phyloP scores from a whole-genome alignment of 2,113 vertebrate genomes.

The Alexandromys fortis region DNA sequence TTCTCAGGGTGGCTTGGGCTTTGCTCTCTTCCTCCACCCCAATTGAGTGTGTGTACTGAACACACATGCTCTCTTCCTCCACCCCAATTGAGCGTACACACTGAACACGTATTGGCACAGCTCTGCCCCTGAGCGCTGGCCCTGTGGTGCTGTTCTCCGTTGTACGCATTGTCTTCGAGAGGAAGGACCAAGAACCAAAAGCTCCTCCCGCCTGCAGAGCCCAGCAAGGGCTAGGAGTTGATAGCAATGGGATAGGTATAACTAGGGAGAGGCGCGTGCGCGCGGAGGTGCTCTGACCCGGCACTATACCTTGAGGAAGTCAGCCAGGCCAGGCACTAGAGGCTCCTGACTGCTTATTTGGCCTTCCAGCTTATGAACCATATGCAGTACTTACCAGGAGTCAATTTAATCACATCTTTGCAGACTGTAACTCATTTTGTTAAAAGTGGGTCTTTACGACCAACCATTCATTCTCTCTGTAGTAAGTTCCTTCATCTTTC shows the following conservation, averaged over 20 bases:
- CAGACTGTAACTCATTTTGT: slow-evolving; percentile 24
- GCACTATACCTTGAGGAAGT: slow-evolving; percentile 69
- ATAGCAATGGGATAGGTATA: slow-evolving; percentile 80
- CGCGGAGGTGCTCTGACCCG: slow-evolving; percentile 77
- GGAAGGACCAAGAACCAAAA: slow-evolving; percentile 76
- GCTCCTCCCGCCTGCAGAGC: slow-evolving; percentile 82
- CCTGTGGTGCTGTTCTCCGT: not conserved
- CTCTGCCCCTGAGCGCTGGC: slow-evolving; percentile 53
- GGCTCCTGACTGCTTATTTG: slow-evolving; percentile 66
- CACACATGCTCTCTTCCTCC: not conserved
- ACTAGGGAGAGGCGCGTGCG: slow-evolving; percentile 61
- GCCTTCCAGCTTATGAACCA: not conserved
- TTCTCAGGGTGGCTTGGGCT: slow-evolving; percentile 15
- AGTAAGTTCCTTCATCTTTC: not conserved
- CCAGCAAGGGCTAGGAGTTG: slow-evolving; percentile 69
- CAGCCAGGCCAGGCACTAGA: slow-evolving; percentile 59
- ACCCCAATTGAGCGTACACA: not conserved
- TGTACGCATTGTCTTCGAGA: not conserved
- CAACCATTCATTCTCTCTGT: slow-evolving; percentile 24
- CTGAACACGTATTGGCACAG: slow-evolving; percentile 63
- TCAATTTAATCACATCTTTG: slow-evolving; percentile 32
- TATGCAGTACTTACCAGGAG: slow-evolving; percentile 22
- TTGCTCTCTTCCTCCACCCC: not conserved
- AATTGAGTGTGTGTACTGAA: not conserved
- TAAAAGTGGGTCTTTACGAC: not conserved